Conservation (phyloP, 2,113 vertebrate species). For the Brienomyrus brachyistius region DNA sequence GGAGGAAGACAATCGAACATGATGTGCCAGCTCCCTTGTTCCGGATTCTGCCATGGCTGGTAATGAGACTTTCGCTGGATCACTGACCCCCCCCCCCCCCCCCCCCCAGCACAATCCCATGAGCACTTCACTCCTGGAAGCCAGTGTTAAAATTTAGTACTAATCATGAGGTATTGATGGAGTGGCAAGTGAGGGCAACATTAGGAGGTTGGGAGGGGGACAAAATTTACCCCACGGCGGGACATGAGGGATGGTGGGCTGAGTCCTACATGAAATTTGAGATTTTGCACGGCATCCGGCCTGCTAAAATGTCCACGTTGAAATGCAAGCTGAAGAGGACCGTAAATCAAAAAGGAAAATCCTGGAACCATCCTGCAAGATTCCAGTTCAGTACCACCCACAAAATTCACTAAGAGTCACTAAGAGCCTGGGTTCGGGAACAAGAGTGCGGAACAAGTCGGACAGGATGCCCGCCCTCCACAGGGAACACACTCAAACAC, state of each 20-base stretch:
- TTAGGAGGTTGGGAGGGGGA: neutral
- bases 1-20: slow-evolving; percentile 53
- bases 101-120: neutral
- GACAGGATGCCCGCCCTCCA: neutral
- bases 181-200: neutral
- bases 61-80: slow-evolving; percentile 56
- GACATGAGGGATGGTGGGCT: neutral
- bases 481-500: neutral
- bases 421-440: neutral
- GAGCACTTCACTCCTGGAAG: neutral
- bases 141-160: neutral
- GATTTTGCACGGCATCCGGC: neutral
- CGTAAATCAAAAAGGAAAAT: neutral
- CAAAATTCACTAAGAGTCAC: neutral
- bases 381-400: neutral
- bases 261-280: neutral
- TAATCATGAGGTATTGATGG: neutral
- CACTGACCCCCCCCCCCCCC: slow-evolving; percentile 15
- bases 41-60: slow-evolving; percentile 50
- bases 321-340: neutral
- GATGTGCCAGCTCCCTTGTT: slow-evolving; percentile 47
- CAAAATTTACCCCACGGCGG: neutral
- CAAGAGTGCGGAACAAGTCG: neutral
- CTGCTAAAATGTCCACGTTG: neutral
- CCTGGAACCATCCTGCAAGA: neutral